Percentiles rank a stretch among this genome's conserved stretches.
phyloP scores from a whole-genome alignment of 2,113 vertebrate genomes.

The Alaudala cheleensis region DNA sequence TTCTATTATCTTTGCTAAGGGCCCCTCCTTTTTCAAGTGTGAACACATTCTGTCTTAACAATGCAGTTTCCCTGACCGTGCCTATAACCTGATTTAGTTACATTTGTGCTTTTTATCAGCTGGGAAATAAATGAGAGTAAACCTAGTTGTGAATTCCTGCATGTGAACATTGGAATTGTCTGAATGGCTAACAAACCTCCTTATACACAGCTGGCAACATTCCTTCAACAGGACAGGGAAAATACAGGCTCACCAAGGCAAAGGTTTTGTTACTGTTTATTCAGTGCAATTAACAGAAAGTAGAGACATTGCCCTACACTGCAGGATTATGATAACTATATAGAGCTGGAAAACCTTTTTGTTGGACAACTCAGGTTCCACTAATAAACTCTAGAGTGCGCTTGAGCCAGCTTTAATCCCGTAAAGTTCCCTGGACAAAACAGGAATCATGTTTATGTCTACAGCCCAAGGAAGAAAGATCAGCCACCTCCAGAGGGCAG shows the following conservation, averaged over 20 bases:
- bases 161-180: neutral
- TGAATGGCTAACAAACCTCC: neutral
- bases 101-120: neutral
- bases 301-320: neutral
- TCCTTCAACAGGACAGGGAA: neutral
- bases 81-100: neutral
- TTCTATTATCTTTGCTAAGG: neutral
- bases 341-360: neutral
- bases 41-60: neutral
- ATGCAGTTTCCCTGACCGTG: neutral
- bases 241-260: neutral
- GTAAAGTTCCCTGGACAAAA: neutral
- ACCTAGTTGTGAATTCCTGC: neutral
- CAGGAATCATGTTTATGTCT: neutral
- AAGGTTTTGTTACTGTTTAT: neutral
- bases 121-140: neutral
- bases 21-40: neutral
- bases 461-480: neutral
- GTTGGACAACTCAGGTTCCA: neutral
- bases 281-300: neutral
- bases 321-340: neutral
- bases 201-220: neutral
- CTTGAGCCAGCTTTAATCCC: neutral
- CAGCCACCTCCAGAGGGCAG: neutral
- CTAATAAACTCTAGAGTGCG: neutral